phyloP scores from a whole-genome alignment of 2,797 vertebrate genomes.

The Momotus momota region DNA sequence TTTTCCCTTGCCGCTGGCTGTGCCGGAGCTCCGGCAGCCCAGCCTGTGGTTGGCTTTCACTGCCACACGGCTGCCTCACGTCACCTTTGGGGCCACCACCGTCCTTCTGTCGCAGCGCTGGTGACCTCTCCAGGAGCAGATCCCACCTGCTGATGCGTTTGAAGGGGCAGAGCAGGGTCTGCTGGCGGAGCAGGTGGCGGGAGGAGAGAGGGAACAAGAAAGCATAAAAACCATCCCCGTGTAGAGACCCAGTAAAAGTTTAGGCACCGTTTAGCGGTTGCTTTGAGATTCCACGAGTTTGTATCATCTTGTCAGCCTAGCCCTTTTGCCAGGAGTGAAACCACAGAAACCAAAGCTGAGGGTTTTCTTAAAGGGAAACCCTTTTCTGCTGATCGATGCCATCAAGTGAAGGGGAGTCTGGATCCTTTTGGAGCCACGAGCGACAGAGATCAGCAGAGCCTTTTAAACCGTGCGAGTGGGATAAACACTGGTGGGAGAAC shows the following conservation, averaged over 20 bases:
- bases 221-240: fast-evolving
- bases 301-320: fast-evolving
- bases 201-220: neutral
- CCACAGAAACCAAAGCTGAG: fast-evolving
- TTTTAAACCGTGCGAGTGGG: neutral
- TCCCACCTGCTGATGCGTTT: neutral
- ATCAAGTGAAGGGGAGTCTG: too few relatives aligned
- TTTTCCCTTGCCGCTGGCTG: neutral
- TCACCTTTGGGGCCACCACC: neutral
- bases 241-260: neutral
- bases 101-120: fast-evolving
- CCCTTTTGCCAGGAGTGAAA: neutral
- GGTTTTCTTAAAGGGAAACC: neutral
- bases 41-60: fast-evolving
- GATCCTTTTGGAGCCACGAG: fast-evolving
- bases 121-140: neutral
- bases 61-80: fast-evolving
- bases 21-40: neutral
- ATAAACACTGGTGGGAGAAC: neutral
- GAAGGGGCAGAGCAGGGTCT: neutral
- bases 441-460: neutral
- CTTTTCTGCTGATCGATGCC: neutral
- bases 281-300: fast-evolving
- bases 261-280: fast-evolving
- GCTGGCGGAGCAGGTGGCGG: neutral